Evolutionary conservation across 1,140 invertebrate genomes (phyloP).

Genomic region (Pentalonia nigronervosa): DNA sequence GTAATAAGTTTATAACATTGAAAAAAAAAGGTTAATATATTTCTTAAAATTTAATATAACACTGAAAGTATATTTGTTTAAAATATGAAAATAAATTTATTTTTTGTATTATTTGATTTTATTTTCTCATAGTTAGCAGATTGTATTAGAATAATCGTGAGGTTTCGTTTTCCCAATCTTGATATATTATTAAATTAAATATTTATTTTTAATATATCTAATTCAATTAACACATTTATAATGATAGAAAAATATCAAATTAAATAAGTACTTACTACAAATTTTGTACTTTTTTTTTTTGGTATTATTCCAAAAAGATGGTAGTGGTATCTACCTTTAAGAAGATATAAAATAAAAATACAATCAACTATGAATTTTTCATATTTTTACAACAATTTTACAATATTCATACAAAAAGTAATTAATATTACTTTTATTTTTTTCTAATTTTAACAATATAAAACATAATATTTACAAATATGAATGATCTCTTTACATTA

Average conservation of each 20-base stretch:
- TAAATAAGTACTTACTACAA: neutral
- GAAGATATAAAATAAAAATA: neutral
- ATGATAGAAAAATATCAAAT: neutral
- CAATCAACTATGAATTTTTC: neutral
- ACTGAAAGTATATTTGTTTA: too few relatives aligned
- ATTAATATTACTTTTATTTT: neutral
- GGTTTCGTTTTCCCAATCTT: neutral
- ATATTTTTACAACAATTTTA: constrained; percentile 6
- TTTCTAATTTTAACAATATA: constrained; percentile 5
- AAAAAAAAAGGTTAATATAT: too few relatives aligned
- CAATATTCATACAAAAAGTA: constrained; percentile 6
- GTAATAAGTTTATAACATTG: too few relatives aligned
- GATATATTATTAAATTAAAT: neutral
- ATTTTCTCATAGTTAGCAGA: neutral
- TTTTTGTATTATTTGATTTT: neutral
- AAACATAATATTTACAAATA: neutral
- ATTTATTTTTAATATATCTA: neutral
- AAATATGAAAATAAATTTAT: too few relatives aligned
- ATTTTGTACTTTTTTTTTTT: neutral
- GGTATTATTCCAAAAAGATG: neutral
- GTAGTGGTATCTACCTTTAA: neutral
- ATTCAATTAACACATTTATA: neutral
- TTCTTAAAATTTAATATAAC: too few relatives aligned
- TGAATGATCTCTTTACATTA: neutral
- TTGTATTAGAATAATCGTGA: neutral